phyloP scores from a whole-genome alignment of 2,113 vertebrate species.

The Smithornis capensis region DNA sequence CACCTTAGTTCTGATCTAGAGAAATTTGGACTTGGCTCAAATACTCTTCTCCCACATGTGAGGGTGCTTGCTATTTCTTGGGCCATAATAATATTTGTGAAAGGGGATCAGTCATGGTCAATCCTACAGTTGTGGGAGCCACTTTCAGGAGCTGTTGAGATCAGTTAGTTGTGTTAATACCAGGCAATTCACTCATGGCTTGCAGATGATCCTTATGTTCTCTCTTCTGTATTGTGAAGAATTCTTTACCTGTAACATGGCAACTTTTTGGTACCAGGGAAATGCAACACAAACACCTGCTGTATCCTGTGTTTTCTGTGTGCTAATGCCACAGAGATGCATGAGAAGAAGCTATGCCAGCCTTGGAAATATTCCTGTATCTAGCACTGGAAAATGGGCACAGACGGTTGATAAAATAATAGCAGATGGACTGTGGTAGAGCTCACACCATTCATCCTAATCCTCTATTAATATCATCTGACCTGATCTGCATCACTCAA shows the following conservation, averaged over 20 bases:
- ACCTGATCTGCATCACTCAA: not conserved
- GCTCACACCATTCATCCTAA: not conserved
- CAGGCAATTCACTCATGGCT: not conserved
- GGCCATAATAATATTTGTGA: not conserved
- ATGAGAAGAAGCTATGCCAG: not conserved
- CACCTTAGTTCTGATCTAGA: not conserved
- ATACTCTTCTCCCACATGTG: not conserved
- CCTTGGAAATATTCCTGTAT: not conserved
- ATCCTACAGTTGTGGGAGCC: not conserved
- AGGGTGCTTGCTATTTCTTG: not conserved
- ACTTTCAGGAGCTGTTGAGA: not conserved
- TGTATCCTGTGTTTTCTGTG: not conserved
- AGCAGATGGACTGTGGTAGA: not conserved
- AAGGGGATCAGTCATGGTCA: not conserved
- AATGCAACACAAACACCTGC: not conserved
- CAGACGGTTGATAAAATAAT: not conserved
- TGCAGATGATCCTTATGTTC: not conserved
- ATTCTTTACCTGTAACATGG: not conserved
- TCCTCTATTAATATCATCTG: not conserved
- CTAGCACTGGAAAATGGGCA: not conserved
- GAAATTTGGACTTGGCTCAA: not conserved
- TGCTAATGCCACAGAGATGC: not conserved
- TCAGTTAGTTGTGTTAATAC: not conserved
- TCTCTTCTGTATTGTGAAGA: not conserved
- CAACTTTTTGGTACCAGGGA: not conserved